Conservation (phyloP, 2,113 vertebrate species). For the Cynopterus brachyotis region DNA sequence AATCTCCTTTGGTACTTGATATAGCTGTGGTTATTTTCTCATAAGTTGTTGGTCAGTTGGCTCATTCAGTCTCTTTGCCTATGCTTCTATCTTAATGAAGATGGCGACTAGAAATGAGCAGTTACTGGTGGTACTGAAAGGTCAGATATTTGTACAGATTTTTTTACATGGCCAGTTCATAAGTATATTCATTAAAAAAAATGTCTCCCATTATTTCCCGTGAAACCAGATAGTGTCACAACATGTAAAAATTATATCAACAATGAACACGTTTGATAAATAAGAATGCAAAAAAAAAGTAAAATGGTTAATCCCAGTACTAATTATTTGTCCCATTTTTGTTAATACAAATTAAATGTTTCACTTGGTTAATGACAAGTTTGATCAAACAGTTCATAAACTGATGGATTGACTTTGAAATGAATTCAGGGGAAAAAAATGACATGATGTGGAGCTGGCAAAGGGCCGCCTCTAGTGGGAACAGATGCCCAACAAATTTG, state of each 20-base stretch:
- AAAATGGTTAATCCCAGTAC: constrained; percentile 85
- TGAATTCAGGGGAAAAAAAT: constrained; percentile 87
- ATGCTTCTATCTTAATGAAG: constrained; percentile 33
- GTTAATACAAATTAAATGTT: constrained; percentile 90
- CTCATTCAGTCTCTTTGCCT: neutral
- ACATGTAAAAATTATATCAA: constrained; percentile 80
- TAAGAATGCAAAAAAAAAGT: constrained; percentile 79
- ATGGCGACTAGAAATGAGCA: neutral
- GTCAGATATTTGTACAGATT: neutral
- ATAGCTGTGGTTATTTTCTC: neutral
- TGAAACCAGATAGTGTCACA: constrained; percentile 52
- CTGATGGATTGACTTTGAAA: constrained; percentile 91
- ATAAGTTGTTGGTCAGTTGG: neutral
- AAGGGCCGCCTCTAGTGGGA: constrained; percentile 89
- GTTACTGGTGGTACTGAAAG: neutral
- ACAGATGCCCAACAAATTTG: constrained; percentile 92
- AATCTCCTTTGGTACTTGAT: constrained; percentile 12
- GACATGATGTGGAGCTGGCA: constrained; percentile 87
- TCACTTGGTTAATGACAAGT: constrained; percentile 90
- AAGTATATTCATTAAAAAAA: constrained; percentile 29
- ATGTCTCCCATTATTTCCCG: constrained; percentile 20
- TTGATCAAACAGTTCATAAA: constrained; percentile 91
- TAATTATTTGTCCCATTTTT: constrained; percentile 90
- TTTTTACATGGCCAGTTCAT: neutral
- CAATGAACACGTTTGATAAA: constrained; percentile 84